Conservation (phyloP, 2,888 invertebrate genomes). For the Xestia sexstrigata region DNA sequence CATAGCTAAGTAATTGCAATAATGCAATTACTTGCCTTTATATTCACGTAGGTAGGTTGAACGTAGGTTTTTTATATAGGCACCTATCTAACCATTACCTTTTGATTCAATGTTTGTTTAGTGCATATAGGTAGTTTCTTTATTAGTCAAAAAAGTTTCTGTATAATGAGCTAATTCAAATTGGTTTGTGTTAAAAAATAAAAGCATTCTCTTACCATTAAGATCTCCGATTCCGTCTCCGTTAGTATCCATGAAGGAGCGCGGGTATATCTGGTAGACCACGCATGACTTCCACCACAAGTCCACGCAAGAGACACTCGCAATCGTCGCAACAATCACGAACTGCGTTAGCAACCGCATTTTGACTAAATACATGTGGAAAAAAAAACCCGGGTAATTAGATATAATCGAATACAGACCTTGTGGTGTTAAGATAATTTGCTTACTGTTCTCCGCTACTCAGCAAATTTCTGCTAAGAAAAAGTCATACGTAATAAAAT, state of each 20-base stretch:
- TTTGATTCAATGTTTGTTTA: not conserved
- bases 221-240: constrained; percentile 95
- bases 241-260: constrained; percentile 94
- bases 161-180: not conserved
- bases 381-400: not conserved
- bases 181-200: not conserved
- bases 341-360: constrained; percentile 40
- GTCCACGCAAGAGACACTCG: constrained; percentile 36
- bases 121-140: not conserved
- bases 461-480: not conserved
- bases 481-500: not conserved
- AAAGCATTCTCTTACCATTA: constrained; percentile 87
- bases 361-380: constrained; percentile 9
- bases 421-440: not conserved
- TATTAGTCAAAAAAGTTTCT: not conserved
- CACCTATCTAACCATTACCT: not conserved
- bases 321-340: constrained; percentile 28
- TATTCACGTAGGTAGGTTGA: too few species aligned
- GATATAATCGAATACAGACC: not conserved
- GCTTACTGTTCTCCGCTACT: not conserved
- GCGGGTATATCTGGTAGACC: constrained; percentile 94
- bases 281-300: constrained; percentile 94
- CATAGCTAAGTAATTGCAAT: not conserved
- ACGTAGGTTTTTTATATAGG: not conserved
- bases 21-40: too few species aligned